Evolutionary conservation across 1,140 invertebrate genomes (phyloP), one percentile per base, ranked within the genome.

Genomic region (Leucophenga varia): DNA sequence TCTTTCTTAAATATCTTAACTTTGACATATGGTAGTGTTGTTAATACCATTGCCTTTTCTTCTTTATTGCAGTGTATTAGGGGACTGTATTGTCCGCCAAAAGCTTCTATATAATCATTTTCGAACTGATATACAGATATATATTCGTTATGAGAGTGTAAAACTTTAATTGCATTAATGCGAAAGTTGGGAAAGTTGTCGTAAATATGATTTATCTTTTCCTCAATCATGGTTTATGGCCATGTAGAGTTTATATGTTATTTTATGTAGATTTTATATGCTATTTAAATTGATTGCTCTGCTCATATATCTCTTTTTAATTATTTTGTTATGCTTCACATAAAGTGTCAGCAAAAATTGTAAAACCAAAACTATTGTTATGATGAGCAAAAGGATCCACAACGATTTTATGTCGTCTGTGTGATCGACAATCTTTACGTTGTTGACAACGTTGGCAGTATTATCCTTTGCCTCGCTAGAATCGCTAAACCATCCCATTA

Each of bases 301-400:
- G n/a, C 14, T 37, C 14, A 37, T 37, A 10, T 37, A 37, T 19
- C 17, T 37, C 21, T 37, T 37, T 20, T 37, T 37, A 37, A 37
- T 37, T 35, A n/a, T n/a, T n/a, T n/a, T 35, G 18, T 35, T 35
- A 13, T 35, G 34, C 34, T 35, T 35, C 8, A 35, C 34, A 35
- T 35, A 35, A n/a, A 35, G 2, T 35, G 34, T n/a, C n/a, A n/a
- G n/a, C 34, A 35, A 17, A 12, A 35, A 35, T 35, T 35, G n/a
- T 13, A 35, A 35, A 35, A 35, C 34, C 18, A 35, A 35, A 7
- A 35, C 34, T 35, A 35, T 35, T 17, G n/a, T 7, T 7, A 35
- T 13, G n/a, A 35, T 35, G n/a, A n/a, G n/a, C n/a, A n/a, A n/a
- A n/a, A n/a, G n/a, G n/a, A n/a, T n/a, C n/a, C n/a, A n/a, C n/a